A percentile compares a stretch with the other conserved stretches of the same genome.
phyloP scores from a whole-genome alignment of 2,113 vertebrate genomes.

The Megaleporinus macrocephalus region DNA sequence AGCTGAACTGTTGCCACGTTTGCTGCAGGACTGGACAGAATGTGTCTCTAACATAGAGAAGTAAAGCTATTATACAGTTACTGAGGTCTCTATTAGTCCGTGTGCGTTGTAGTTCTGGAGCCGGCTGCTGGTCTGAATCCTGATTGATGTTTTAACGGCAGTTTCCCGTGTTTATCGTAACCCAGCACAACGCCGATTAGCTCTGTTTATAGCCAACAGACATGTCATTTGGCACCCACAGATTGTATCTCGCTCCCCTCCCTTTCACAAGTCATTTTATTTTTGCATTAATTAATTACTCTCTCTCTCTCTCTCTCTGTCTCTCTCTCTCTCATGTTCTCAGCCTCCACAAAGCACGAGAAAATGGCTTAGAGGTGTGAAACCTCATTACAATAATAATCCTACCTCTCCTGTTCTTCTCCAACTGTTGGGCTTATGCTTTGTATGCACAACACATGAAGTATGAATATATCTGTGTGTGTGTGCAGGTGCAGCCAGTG shows the following conservation, averaged over 20 bases:
- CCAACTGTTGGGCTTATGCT: no score
- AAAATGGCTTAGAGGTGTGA: constrained; percentile 51
- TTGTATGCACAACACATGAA: no score
- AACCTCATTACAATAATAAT: constrained; percentile 52
- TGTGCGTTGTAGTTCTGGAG: neutral
- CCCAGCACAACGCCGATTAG: constrained; percentile 40
- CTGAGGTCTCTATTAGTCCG: neutral
- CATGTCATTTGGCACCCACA: constrained; percentile 61
- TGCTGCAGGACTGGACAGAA: neutral
- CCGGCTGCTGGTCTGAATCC: neutral
- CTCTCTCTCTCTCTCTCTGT: constrained; percentile 48
- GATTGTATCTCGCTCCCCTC: constrained; percentile 55
- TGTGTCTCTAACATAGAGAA: neutral
- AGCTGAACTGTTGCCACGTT: neutral
- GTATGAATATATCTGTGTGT: no score
- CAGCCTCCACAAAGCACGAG: constrained; percentile 10
- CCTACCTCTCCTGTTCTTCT: neutral
- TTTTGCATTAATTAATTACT: constrained; percentile 35
- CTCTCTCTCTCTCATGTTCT: constrained; percentile 18
- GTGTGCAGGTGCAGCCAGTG: no score
- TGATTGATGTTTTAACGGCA: neutral
- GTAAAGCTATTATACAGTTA: neutral
- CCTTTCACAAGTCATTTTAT: constrained; percentile 11
- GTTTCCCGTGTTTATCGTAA: constrained; percentile 37
- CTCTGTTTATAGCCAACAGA: constrained; percentile 62